Conservation (phyloP, 2,888 invertebrate species). For the Drosophila picticornis region DNA sequence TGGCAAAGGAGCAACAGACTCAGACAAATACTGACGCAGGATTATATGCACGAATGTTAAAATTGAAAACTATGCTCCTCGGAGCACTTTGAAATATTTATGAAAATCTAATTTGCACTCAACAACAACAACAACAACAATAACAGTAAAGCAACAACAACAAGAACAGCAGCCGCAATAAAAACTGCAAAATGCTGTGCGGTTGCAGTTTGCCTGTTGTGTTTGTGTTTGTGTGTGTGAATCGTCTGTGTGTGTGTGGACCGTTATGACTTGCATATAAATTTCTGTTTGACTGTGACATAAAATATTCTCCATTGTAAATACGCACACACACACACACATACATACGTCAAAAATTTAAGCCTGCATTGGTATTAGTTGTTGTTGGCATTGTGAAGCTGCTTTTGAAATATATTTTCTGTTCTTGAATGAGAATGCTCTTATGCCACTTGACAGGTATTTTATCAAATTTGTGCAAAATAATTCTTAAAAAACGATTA, state of each 20-base stretch:
- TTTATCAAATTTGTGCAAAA: constrained; percentile 65
- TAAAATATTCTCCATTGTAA: constrained; percentile 45
- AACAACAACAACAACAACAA: constrained; percentile 33
- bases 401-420: constrained; percentile 56
- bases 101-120: constrained; percentile 75
- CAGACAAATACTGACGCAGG: constrained; percentile 11
- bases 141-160: neutral
- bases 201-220: constrained; percentile 10
- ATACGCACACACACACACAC: constrained; percentile 22
- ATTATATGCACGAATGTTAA: constrained; percentile 34
- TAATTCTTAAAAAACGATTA: constrained; percentile 72
- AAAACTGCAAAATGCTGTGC: constrained; percentile 39
- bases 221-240: constrained; percentile 1
- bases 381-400: constrained; percentile 43
- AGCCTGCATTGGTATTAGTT: constrained; percentile 21
- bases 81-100: constrained; percentile 70
- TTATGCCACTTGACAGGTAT: constrained; percentile 76
- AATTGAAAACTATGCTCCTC: constrained; percentile 46
- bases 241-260: constrained; percentile 29
- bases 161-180: constrained; percentile 3
- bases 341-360: neutral
- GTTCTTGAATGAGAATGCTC: constrained; percentile 62
- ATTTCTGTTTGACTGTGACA: constrained; percentile 73
- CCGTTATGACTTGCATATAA: constrained; percentile 77
- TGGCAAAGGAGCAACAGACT: constrained; percentile 64